Percentiles rank a stretch among this genome's conserved stretches.
Conservation (phyloP, 2,888 invertebrate species). For the Chaetogeoica ovagalla region DNA sequence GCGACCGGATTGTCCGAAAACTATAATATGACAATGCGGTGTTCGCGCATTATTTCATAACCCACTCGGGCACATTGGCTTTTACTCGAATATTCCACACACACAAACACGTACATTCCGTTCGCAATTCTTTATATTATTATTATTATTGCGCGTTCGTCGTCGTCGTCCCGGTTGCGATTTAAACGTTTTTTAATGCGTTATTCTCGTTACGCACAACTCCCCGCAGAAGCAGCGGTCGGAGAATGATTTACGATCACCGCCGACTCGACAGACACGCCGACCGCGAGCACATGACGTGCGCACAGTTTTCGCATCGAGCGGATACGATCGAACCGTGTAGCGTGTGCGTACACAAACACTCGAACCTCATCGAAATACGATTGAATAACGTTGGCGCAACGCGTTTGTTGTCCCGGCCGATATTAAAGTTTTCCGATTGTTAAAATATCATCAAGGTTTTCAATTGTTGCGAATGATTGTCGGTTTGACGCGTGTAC, state of each 20-base stretch:
- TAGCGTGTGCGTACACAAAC: too few species aligned
- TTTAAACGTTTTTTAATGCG: conserved; percentile 48
- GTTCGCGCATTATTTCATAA: not conserved
- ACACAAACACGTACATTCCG: not conserved
- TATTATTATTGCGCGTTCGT: not conserved
- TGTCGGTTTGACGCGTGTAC: too few species aligned
- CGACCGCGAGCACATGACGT: too few species aligned
- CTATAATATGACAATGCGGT: not conserved
- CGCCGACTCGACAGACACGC: not conserved
- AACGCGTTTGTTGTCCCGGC: too few species aligned
- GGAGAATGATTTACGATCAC: conserved; percentile 24
- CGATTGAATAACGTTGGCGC: too few species aligned
- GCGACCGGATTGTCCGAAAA: not conserved
- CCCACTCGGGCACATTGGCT: not conserved
- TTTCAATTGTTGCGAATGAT: too few species aligned
- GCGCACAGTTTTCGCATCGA: not conserved
- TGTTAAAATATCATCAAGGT: too few species aligned
- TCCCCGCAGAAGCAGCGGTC: not conserved
- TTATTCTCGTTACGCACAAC: too few species aligned
- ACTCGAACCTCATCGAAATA: too few species aligned
- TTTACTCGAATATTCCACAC: not conserved
- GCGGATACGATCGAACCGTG: too few species aligned
- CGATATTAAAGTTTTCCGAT: too few species aligned
- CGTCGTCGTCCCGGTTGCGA: not conserved
- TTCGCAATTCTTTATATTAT: not conserved